A percentile compares a stretch with the other conserved stretches of the same genome.
Conservation (phyloP, 2,797 vertebrate genomes). For the Mycteria americana region DNA sequence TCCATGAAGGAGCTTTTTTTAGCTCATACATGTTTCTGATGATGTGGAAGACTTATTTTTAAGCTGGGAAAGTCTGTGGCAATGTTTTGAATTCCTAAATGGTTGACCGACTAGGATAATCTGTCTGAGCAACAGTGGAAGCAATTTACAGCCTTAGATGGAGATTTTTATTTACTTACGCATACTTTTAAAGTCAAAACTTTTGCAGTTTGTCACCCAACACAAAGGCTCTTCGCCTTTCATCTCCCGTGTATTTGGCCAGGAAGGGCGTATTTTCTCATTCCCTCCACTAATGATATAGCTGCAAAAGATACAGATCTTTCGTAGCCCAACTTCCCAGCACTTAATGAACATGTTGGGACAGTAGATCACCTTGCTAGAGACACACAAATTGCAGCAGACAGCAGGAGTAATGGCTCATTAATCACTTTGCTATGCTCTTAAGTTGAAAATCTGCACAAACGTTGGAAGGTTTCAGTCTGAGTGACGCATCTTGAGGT, state of each 20-base stretch:
- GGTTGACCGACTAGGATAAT: background rate
- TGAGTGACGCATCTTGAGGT: background rate
- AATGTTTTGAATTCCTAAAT: conserved; percentile 57
- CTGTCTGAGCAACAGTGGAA: background rate
- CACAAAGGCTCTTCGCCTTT: background rate
- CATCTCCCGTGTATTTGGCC: background rate
- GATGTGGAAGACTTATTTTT: conserved; percentile 45
- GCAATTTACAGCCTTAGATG: conserved; percentile 43
- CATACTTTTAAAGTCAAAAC: background rate
- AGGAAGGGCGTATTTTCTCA: background rate
- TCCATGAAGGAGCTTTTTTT: conserved; percentile 4
- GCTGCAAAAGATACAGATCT: background rate
- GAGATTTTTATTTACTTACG: background rate
- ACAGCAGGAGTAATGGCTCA: background rate
- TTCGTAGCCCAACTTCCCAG: background rate
- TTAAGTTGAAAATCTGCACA: background rate
- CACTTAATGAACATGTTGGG: background rate
- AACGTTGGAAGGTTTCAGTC: background rate
- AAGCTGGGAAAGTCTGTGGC: conserved; percentile 50
- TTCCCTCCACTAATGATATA: background rate
- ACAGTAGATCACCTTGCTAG: background rate
- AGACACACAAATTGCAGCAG: background rate
- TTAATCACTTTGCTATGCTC: background rate
- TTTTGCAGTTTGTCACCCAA: background rate
- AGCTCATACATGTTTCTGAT: background rate